These are phyloP conservation scores for Agonopterix subpropinquella DNA, from an alignment of 2,888 invertebrate genomes.

Conservation along the genomic window DNA sequence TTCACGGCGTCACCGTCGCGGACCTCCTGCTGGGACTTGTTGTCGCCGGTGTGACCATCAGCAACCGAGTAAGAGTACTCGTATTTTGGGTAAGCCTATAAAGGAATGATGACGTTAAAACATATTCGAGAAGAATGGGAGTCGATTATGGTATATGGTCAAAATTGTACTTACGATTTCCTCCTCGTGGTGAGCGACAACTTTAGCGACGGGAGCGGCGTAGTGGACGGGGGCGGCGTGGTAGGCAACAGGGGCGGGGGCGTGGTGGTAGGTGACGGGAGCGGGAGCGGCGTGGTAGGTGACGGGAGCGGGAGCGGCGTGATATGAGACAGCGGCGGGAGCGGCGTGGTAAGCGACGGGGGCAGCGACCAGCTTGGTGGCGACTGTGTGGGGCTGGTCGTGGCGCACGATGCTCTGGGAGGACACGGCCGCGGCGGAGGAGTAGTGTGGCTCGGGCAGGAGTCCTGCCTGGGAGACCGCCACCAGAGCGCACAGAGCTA, in stretches of 20 bases:
- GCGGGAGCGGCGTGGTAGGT: conserved; percentile 24
- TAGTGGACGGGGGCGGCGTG: conserved; percentile 14
- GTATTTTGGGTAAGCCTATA: conserved; percentile 40
- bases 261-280: conserved; percentile 18
- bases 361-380: conserved; percentile 17
- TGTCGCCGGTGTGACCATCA: conserved; percentile 67
- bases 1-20: conserved; percentile 67
- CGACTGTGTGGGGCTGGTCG: conserved; percentile 28
- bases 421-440: conserved; percentile 42
- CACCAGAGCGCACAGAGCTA: conserved; percentile 41
- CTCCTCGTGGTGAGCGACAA: conserved; percentile 23
- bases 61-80: conserved; percentile 65
- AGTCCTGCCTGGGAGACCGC: conserved; percentile 49
- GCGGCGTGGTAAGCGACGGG: conserved; percentile 23
- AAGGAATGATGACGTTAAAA: not conserved
- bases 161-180: conserved; percentile 6
- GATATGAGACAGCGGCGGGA: conserved; percentile 20
- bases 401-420: conserved; percentile 53
- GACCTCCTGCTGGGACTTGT: conserved; percentile 65
- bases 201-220: conserved; percentile 21
- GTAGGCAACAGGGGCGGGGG: conserved; percentile 15
- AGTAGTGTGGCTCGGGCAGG: conserved; percentile 45
- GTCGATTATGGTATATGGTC: not conserved
- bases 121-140: not conserved
- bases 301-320: conserved; percentile 17